Base-by-base conservation (phyloP, 2,797 vertebrate species). In the Avahi laniger region DNA sequence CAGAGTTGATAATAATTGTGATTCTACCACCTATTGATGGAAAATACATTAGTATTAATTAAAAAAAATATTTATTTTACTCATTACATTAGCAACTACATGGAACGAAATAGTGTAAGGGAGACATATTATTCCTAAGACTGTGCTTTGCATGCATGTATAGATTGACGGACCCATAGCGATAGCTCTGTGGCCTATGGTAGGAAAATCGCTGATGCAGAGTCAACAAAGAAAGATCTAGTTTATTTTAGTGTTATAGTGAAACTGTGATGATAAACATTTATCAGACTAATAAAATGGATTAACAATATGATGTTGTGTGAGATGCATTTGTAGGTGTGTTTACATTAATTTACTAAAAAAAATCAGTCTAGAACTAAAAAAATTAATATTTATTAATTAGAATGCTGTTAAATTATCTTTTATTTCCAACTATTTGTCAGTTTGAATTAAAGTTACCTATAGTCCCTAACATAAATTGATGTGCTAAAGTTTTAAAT, bases 361-460 rank as follows among this genome's bases (percentile, higher is more conserved):
- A 95, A 94, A 84, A 52, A 82, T 82, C 41, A 83, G n/a, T 2
- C 5, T 75, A 70, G 43, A 96, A 82, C 46, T 88, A 78, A 83
- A 54, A 38, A 87, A 92, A 91, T 43, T 69, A 79, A 65, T 81
- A 33, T 78, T 81, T 92, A 85, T 86, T 95, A 35, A 96, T 72
- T 24, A 73, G 78, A 81, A 93, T 67, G 73, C 59, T 80, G 20
- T 88, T 82, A 85, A 82, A 38, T 65, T 93, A 50, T 91, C 54
- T 91, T 95, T 97, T 61, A 93, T 72, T 95, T 85, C 43, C 5
- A 92, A 24, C 20, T 38, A 0, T 82, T 92, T 81, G 28, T 84
- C n/a, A 72, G 30, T 84, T 95, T 92, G 83, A 94, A 93, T 95
- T 80, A 72, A 85, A 85, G 18, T 73, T 82, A 59, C 52, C 46